These are phyloP conservation scores for Chaitophorus viminalis DNA, from an alignment of 2,888 invertebrate genomes.

Conservation along the genomic window DNA sequence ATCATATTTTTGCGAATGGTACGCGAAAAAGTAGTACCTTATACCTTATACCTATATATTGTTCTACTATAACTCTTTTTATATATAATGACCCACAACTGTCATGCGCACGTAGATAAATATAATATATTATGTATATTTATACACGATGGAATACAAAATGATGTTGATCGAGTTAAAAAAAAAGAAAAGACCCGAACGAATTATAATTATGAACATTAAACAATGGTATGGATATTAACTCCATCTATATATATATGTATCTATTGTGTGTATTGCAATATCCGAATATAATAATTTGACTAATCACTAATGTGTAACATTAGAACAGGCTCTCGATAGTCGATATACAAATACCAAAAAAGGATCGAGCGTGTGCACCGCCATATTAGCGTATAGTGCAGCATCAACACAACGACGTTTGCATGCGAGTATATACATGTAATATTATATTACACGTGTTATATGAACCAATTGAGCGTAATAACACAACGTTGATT, in stretches of 20 bases:
- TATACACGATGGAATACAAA: no score
- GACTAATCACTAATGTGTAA: neutral
- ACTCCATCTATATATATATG: no score
- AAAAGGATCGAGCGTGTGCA: constrained; percentile 30
- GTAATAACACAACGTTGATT: neutral
- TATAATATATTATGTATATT: no score
- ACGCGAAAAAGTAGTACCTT: no score
- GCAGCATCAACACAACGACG: no score
- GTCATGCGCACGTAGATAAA: no score
- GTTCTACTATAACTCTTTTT: no score
- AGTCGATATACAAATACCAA: constrained; percentile 16
- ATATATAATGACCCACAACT: no score
- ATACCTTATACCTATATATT: no score
- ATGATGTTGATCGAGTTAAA: neutral
- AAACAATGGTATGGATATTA: no score
- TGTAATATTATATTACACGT: constrained; percentile 7
- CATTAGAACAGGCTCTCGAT: neutral
- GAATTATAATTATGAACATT: neutral
- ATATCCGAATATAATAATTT: neutral
- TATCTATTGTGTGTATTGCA: neutral
- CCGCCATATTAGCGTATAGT: constrained; percentile 31
- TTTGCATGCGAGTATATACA: neutral
- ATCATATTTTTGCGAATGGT: no score
- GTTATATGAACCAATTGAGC: neutral
- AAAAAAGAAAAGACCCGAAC: neutral